Base-by-base conservation (phyloP, 1,140 invertebrate species). In the Campoletis sonorensis region DNA sequence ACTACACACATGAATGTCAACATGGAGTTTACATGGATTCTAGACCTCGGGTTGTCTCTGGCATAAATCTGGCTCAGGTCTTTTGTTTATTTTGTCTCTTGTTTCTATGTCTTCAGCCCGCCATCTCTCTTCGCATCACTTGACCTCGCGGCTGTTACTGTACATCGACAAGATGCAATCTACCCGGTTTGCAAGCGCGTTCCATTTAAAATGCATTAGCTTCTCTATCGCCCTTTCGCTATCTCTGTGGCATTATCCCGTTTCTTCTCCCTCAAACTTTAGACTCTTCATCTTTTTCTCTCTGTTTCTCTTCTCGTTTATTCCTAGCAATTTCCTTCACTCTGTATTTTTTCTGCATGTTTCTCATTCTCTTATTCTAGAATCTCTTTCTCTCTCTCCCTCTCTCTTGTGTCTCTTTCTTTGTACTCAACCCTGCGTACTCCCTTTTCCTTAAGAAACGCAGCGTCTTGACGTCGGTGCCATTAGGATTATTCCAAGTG, bases 161-260 rank as follows among this genome's bases (percentile, higher is more conserved):
- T 70, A 70, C 37, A 61, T 79, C 37, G 37, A 58, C 30, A 18
- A 64, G 72, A 30, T 75, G 67, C 79, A 82, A 49, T 77, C 80
- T 40, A 40, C 68, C 75, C 33, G 33, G 67, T 76, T 82, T 67
- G 54, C 76, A 67, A 49, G 58, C 76, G 30, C 54, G 58, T 85
- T 82, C 81, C 82, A 85, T 85, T 85, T 83, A 85, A 85, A 85
- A 85, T 85, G 84, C 84, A 85, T 85, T 85, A 85, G 81, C 80
- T 78, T 71, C 45, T 61, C 71, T 51, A 73, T 73, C 79, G 54
- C 72, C 78, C 18, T 72, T 73, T 67, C 40, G 80, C 79, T 72
- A 33, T 77, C 73, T 67, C 73, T 61, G 45, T 26, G 23, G 37
- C 13, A 33, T 13, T 23, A 40, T 27, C 37, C 51, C 54, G 51